Conservation (phyloP, 2,888 invertebrate species). For the Caenorhabditis sp. region DNA sequence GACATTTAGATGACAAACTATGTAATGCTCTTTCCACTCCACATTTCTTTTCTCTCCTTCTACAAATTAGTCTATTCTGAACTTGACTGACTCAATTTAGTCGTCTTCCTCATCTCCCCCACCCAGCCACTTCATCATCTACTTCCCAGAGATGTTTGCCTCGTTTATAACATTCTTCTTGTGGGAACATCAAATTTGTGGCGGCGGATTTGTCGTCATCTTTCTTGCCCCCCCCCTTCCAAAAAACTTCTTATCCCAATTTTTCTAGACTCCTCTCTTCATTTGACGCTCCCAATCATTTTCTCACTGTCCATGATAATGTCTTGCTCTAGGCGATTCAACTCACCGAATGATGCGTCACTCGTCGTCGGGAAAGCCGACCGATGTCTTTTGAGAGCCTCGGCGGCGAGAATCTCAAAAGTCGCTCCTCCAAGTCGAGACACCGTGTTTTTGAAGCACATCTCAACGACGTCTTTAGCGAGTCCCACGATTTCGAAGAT, state of each 20-base stretch:
- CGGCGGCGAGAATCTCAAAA: constrained; percentile 86
- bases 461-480: constrained; percentile 93
- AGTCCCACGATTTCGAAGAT: constrained; percentile 99
- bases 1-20: constrained; percentile 60
- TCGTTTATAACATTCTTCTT: constrained; percentile 27
- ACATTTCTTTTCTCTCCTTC: constrained; percentile 19
- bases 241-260: constrained; percentile 13
- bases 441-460: constrained; percentile 91
- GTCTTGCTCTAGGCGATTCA: constrained; percentile 15
- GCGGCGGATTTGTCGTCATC: neutral
- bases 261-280: neutral
- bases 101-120: neutral
- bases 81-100: constrained; percentile 57
- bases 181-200: constrained; percentile 35
- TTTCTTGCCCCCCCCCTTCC: neutral
- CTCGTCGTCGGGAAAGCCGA: constrained; percentile 79
- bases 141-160: constrained; percentile 10
- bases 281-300: neutral
- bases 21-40: constrained; percentile 30
- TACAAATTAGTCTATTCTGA: constrained; percentile 50
- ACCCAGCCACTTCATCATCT: constrained; percentile 46
- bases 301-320: neutral
- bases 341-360: constrained; percentile 71
- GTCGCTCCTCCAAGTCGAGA: constrained; percentile 92
- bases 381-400: constrained; percentile 80